phyloP scores from a whole-genome alignment of 1,140 invertebrate genomes.

The Drosophila novamexicana region DNA sequence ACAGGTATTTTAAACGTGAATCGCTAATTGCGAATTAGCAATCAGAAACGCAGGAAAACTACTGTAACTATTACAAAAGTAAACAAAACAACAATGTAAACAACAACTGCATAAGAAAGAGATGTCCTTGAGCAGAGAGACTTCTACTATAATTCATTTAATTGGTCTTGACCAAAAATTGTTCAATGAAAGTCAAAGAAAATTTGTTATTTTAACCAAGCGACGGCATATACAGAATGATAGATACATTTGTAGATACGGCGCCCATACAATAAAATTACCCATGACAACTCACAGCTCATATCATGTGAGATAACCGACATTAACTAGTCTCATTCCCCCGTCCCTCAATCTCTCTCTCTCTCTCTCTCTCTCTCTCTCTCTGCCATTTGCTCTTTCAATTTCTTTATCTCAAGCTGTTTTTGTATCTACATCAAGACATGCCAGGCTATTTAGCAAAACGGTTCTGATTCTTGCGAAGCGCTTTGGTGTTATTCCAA shows the following conservation, averaged over 20 bases:
- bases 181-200: constrained; percentile 36
- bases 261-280: not conserved
- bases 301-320: constrained; percentile 18
- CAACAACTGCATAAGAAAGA: constrained; percentile 21
- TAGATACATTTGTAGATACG: constrained; percentile 48
- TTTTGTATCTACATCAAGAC: constrained; percentile 24
- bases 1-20: not conserved
- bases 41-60: constrained; percentile 47
- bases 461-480: constrained; percentile 1
- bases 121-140: not conserved
- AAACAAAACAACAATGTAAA: constrained; percentile 51
- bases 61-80: constrained; percentile 49
- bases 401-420: not conserved
- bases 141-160: not conserved
- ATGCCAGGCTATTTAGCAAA: constrained; percentile 9
- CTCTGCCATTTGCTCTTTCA: not conserved
- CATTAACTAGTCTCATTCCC: not conserved
- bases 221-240: constrained; percentile 16
- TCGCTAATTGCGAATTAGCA: constrained; percentile 42
- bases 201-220: constrained; percentile 17
- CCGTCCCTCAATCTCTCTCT: not conserved
- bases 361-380: not conserved
- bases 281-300: not conserved
- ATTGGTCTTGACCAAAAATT: constrained; percentile 1
- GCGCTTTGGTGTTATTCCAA: not conserved